A percentile compares a stretch with the other conserved stretches of the same genome.
phyloP scores from a whole-genome alignment of 2,113 vertebrate genomes.

The Sialia sialis region DNA sequence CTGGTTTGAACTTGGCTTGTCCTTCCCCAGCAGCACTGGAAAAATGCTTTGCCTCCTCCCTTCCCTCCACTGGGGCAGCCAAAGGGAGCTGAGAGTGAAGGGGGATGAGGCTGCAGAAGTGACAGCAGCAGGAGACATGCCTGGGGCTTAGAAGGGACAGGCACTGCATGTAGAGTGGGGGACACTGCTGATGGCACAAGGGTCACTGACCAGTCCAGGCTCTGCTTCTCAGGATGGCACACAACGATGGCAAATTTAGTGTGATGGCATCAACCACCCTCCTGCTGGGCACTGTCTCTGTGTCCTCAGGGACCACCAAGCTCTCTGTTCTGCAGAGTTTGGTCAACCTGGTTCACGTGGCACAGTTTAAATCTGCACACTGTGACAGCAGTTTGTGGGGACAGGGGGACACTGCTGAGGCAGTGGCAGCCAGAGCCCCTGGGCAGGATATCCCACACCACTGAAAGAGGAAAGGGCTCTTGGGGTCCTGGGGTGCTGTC shows the following conservation, averaged over 20 bases:
- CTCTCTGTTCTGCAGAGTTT: not conserved
- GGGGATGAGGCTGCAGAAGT: rapidly evolving
- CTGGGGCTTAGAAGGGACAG: not conserved
- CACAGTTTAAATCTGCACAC: not conserved
- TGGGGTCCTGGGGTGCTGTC: rapidly evolving
- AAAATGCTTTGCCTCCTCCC: not conserved
- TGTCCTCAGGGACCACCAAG: not conserved
- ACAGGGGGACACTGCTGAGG: not conserved
- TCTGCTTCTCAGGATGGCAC: not conserved
- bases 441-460: not conserved
- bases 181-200: not conserved
- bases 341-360: rapidly evolving
- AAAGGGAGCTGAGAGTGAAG: not conserved
- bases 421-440: not conserved
- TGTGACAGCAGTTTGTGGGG: not conserved
- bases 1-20: not conserved
- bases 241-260: rapidly evolving
- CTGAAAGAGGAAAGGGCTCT: not conserved
- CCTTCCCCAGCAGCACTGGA: not conserved
- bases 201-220: rapidly evolving
- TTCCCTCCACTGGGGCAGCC: not conserved
- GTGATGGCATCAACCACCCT: not conserved
- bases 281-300: not conserved
- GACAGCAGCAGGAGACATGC: not conserved
- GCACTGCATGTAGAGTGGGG: rapidly evolving